Conservation (phyloP, 2,797 vertebrate genomes). For the Hoplostethus atlanticus region DNA sequence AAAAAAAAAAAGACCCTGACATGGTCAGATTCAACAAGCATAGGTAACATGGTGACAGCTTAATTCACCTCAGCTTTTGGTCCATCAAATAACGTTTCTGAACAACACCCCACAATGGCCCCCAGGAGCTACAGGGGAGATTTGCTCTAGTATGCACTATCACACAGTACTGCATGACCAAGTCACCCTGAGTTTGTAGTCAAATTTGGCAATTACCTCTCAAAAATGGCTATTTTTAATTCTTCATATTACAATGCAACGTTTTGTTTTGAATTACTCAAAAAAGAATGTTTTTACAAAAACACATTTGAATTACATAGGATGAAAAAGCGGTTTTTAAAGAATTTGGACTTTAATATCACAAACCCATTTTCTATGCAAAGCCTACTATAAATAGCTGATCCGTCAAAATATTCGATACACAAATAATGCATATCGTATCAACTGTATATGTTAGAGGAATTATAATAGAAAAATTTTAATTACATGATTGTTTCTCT, state of each 20-base stretch:
- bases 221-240: slow-evolving; percentile 90
- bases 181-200: slow-evolving; percentile 81
- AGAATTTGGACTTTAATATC: slow-evolving; percentile 87
- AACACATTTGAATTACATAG: slow-evolving; percentile 91
- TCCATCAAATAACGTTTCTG: slow-evolving; percentile 66
- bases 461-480: slow-evolving; percentile 88
- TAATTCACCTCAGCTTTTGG: slow-evolving; percentile 73
- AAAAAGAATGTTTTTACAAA: slow-evolving; percentile 89
- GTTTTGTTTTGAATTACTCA: slow-evolving; percentile 87
- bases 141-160: slow-evolving; percentile 56
- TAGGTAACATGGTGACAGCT: slow-evolving; percentile 79
- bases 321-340: slow-evolving; percentile 80
- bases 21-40: slow-evolving; percentile 83
- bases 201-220: slow-evolving; percentile 95
- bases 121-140: slow-evolving; percentile 58
- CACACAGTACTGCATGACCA: slow-evolving; percentile 69
- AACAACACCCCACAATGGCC: slow-evolving; percentile 52
- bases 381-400: slow-evolving; percentile 96
- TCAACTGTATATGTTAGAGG: slow-evolving; percentile 89
- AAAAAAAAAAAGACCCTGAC: slow-evolving; percentile 83
- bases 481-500: slow-evolving; percentile 94
- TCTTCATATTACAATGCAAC: slow-evolving; percentile 85
- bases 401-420: slow-evolving; percentile 93
- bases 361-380: slow-evolving; percentile 92
- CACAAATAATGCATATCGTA: slow-evolving; percentile 94